Percentiles rank a stretch among this genome's conserved stretches.
Conservation (phyloP, 1,140 invertebrate species). For the Parapsyche elsis region DNA sequence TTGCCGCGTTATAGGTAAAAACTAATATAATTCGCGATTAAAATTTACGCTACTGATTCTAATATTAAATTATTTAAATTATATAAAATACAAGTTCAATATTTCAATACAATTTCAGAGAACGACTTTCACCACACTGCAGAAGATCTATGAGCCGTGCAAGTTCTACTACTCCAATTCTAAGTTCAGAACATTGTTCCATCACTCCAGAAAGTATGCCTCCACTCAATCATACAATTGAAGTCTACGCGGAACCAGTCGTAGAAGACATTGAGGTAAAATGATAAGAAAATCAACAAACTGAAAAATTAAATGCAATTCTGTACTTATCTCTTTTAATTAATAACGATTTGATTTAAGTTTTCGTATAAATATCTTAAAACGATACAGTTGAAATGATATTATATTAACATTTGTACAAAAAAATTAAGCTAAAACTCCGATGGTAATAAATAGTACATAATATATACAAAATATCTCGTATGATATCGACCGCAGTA, state of each 20-base stretch:
- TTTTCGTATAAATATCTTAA: not conserved
- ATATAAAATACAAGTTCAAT: not conserved
- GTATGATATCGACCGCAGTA: no score
- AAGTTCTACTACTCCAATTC: conserved; percentile 61
- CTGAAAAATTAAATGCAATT: not conserved
- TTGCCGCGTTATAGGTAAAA: conserved; percentile 60
- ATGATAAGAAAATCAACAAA: conserved; percentile 22
- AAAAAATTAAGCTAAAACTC: not conserved
- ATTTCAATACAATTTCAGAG: conserved; percentile 42
- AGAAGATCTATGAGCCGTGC: conserved; percentile 63
- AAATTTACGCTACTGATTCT: no score
- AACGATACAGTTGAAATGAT: no score
- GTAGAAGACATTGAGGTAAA: conserved; percentile 62
- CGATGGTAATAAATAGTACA: not conserved
- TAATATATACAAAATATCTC: no score
- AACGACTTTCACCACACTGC: conserved; percentile 49
- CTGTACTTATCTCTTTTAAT: not conserved
- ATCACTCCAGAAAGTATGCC: conserved; percentile 60
- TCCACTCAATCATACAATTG: conserved; percentile 66
- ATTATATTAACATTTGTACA: not conserved
- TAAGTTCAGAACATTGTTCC: conserved; percentile 58
- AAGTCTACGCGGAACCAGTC: conserved; percentile 67
- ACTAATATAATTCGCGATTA: no score
- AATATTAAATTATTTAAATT: no score
- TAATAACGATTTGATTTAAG: not conserved